These are phyloP conservation scores for Pangasius krempfi DNA, from an alignment of 2,797 vertebrate species.

Conservation along the genomic window DNA sequence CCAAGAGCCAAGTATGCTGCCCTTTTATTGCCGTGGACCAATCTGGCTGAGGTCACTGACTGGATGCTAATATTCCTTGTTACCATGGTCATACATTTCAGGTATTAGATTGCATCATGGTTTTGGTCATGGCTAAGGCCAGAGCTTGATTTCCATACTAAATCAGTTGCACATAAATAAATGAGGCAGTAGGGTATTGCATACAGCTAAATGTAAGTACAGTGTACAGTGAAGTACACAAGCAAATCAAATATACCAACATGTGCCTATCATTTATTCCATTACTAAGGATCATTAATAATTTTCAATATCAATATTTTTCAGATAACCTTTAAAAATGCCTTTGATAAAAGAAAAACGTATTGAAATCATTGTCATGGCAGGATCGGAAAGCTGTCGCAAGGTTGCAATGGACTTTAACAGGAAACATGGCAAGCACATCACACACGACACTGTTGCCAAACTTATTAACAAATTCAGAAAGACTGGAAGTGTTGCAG, in stretches of 20 bases:
- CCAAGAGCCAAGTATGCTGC: conserved; percentile 51
- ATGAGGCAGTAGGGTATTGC: conserved; percentile 28
- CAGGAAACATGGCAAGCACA: too few species aligned
- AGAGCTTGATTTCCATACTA: conserved; percentile 37
- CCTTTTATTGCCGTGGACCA: conserved; percentile 49
- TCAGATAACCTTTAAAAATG: too few species aligned
- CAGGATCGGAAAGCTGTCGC: too few species aligned
- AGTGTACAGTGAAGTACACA: not conserved
- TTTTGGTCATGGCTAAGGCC: conserved; percentile 11
- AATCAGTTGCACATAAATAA: conserved; percentile 33
- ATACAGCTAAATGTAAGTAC: not conserved
- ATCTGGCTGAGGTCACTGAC: conserved; percentile 51
- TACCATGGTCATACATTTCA: conserved; percentile 44
- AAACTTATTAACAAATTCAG: too few species aligned
- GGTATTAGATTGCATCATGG: conserved; percentile 11
- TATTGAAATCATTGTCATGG: too few species aligned
- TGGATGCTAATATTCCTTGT: conserved; percentile 56
- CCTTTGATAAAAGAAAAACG: too few species aligned
- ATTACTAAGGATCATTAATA: not conserved
- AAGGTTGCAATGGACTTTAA: too few species aligned
- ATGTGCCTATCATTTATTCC: not conserved
- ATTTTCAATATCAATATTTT: not conserved
- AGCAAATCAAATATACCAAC: not conserved
- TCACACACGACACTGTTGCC: too few species aligned
- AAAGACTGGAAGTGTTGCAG: too few species aligned